These are phyloP conservation scores for Pelagia noctiluca DNA, from an alignment of 30 jellyfish, hydroid and myxozoan species.

Conservation along the genomic window DNA sequence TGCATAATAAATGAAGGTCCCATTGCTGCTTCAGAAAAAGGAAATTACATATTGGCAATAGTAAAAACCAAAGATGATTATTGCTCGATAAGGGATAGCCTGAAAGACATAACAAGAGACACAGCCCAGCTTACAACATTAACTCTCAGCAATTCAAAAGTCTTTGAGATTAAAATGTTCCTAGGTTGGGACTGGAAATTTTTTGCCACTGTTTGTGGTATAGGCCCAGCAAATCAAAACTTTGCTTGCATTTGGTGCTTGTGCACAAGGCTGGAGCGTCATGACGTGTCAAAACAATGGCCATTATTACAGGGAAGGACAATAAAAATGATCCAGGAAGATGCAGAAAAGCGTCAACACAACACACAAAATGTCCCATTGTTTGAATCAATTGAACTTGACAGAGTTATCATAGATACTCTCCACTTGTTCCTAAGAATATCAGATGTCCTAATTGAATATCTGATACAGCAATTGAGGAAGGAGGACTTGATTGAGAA, in stretches of 20 bases:
- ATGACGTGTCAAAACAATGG: neutral
- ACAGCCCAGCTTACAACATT: neutral
- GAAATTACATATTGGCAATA: conserved; percentile 18
- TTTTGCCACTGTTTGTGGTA: conserved; percentile 4
- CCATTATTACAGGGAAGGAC: neutral
- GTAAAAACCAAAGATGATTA: conserved; percentile 12
- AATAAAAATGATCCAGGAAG: neutral
- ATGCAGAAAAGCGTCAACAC: neutral
- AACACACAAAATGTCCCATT: neutral
- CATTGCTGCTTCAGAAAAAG: conserved; percentile 20
- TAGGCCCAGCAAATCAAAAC: conserved; percentile 1
- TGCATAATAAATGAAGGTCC: conserved; percentile 14
- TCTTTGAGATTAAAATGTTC: neutral
- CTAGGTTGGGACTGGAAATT: conserved; percentile 21
- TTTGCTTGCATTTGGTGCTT: conserved; percentile 16
- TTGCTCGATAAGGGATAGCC: neutral
- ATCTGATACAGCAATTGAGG: neutral
- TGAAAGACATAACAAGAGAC: neutral
- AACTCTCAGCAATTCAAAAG: neutral
- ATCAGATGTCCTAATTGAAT: neutral
- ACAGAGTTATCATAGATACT: neutral
- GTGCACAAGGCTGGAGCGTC: neutral
- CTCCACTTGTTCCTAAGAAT: neutral
- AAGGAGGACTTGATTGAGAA: neutral
- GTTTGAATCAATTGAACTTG: neutral